Conservation (phyloP, 2,113 vertebrate species). For the Bos indicus region DNA sequence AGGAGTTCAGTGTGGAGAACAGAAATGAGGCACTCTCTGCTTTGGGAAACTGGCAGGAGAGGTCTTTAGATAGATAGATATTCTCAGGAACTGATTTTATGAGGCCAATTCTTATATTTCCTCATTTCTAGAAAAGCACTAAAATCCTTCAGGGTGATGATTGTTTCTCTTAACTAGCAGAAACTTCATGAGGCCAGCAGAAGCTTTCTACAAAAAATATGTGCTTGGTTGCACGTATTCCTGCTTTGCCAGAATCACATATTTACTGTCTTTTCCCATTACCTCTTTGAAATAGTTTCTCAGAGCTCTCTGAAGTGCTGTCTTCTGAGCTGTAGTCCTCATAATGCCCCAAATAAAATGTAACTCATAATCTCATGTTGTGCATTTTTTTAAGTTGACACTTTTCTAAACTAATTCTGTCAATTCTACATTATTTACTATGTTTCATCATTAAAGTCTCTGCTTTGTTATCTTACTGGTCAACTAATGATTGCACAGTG, state of each 20-base stretch:
- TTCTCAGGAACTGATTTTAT: not conserved
- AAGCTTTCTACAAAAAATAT: not conserved
- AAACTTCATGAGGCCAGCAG: not conserved
- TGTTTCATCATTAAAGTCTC: not conserved
- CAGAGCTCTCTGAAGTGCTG: not conserved
- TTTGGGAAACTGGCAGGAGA: not conserved
- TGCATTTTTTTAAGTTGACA: not conserved
- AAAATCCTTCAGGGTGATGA: not conserved
- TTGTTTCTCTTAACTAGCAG: not conserved
- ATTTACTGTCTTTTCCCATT: not conserved
- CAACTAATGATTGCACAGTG: not conserved
- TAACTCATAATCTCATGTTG: not conserved
- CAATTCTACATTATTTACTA: not conserved
- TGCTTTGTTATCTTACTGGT: not conserved
- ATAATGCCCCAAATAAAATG: not conserved
- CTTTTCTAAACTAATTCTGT: not conserved
- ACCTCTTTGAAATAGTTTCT: not conserved
- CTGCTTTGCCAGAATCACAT: not conserved
- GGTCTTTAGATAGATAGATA: not conserved
- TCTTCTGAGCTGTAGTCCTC: not conserved
- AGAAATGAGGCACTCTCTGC: not conserved
- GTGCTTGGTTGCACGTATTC: not conserved
- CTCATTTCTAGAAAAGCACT: not conserved
- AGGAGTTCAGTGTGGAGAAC: not conserved
- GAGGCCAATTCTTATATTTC: not conserved